A percentile compares a stretch with the other conserved stretches of the same genome.
Conservation (phyloP, 2,888 invertebrate species). For the Hirtodrosophila duncani region DNA sequence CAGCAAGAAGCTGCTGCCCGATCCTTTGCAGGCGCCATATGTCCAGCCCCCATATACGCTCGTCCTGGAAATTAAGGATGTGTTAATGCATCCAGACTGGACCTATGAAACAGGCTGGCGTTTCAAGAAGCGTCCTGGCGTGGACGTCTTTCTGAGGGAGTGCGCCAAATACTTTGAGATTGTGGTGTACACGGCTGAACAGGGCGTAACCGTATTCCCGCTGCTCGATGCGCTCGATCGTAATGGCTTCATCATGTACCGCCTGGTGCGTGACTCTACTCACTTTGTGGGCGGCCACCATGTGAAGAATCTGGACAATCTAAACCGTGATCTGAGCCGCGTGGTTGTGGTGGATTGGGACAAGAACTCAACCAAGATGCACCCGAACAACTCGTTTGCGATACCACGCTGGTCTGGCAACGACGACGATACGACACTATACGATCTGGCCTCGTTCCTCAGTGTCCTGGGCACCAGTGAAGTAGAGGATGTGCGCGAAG, state of each 20-base stretch:
- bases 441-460: constrained; percentile 93
- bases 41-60: constrained; percentile 97
- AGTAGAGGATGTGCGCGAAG: constrained; percentile 95
- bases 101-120: constrained; percentile 98
- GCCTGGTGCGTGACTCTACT: constrained; percentile 96
- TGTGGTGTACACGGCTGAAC: constrained; percentile 97
- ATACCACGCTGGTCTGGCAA: constrained; percentile 95
- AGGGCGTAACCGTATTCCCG: constrained; percentile 95
- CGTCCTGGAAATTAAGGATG: constrained; percentile 96
- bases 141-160: constrained; percentile 94
- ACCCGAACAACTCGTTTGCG: constrained; percentile 92
- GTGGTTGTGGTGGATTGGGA: constrained; percentile 98
- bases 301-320: constrained; percentile 91
- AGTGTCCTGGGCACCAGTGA: constrained; percentile 92
- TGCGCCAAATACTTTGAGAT: constrained; percentile 95
- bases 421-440: constrained; percentile 91
- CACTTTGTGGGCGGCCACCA: constrained; percentile 96
- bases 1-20: constrained; percentile 94
- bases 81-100: constrained; percentile 98
- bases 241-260: constrained; percentile 91
- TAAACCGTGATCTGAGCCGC: constrained; percentile 90
- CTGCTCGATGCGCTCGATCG: constrained; percentile 96
- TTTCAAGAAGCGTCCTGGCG: constrained; percentile 97
- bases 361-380: constrained; percentile 88
- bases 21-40: constrained; percentile 93